Conservation (phyloP, 2,888 invertebrate genomes). For the Mythimna albipuncta region DNA sequence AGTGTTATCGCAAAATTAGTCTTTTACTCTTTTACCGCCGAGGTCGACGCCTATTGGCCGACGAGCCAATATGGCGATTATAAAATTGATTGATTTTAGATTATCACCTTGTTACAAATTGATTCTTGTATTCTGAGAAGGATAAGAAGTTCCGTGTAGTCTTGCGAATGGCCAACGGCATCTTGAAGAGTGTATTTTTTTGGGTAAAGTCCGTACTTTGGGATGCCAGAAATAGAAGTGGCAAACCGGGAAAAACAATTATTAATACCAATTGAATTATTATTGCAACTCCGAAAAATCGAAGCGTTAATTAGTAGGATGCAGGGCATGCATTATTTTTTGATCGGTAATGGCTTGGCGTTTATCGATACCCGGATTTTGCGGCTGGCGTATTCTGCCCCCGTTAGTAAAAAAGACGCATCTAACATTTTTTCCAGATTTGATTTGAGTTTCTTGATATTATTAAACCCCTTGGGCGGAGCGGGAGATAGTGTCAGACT, state of each 20-base stretch:
- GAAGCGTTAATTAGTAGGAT: too few relatives aligned
- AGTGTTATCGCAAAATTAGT: conserved; percentile 65
- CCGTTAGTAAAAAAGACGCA: too few relatives aligned
- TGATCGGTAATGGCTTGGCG: too few relatives aligned
- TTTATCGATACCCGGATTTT: too few relatives aligned
- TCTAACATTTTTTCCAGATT: too few relatives aligned
- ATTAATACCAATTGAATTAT: background rate
- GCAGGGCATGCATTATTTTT: too few relatives aligned
- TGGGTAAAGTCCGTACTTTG: too few relatives aligned
- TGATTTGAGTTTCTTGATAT: too few relatives aligned
- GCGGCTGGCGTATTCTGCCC: too few relatives aligned
- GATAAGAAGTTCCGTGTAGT: background rate
- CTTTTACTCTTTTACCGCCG: conserved; percentile 23
- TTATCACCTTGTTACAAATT: conserved; percentile 21
- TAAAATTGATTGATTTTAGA: conserved; percentile 43
- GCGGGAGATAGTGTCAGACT: too few relatives aligned
- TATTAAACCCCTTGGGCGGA: too few relatives aligned
- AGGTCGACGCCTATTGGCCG: conserved; percentile 2
- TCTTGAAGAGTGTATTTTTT: background rate
- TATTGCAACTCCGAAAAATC: too few relatives aligned
- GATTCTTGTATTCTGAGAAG: conserved; percentile 18
- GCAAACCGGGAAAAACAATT: background rate
- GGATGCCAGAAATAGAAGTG: background rate
- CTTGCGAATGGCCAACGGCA: background rate
- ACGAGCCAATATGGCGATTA: conserved; percentile 3